These are phyloP conservation scores for Drosophila affinis DNA, from an alignment of 2,888 invertebrate genomes.

Conservation along the genomic window DNA sequence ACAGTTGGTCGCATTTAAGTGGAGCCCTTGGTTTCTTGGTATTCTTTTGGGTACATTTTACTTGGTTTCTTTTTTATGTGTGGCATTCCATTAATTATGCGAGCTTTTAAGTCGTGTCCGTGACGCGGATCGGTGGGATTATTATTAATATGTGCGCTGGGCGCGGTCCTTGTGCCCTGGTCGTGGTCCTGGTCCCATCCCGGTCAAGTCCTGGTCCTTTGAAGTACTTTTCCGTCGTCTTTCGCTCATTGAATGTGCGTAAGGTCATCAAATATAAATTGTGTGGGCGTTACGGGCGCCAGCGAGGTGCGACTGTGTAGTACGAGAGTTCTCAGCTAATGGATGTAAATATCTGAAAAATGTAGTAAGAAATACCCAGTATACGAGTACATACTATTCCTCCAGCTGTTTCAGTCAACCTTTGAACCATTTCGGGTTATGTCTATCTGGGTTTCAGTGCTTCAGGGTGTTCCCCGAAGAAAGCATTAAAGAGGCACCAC, in stretches of 20 bases:
- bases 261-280: constrained; percentile 44
- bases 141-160: constrained; percentile 29
- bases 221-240: constrained; percentile 35
- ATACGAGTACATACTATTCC: too few species aligned
- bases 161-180: too few species aligned
- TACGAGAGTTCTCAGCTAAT: not conserved
- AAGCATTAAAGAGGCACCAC: too few species aligned
- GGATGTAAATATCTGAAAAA: too few species aligned
- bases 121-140: constrained; percentile 23
- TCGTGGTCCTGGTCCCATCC: too few species aligned
- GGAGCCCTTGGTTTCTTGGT: not conserved
- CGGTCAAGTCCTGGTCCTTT: constrained; percentile 16
- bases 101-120: constrained; percentile 25
- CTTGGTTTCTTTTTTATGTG: constrained; percentile 11
- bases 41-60: constrained; percentile 42
- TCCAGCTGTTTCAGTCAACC: too few species aligned
- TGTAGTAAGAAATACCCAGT: too few species aligned
- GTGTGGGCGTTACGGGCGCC: not conserved
- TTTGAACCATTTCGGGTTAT: too few species aligned
- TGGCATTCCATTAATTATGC: constrained; percentile 25
- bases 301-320: not conserved
- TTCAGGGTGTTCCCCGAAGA: too few species aligned
- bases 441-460: too few species aligned
- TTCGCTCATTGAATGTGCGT: constrained; percentile 37
- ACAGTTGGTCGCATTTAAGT: constrained; percentile 49